Conservation (phyloP, 1,140 invertebrate species). For the Mesaphorura yosii region DNA sequence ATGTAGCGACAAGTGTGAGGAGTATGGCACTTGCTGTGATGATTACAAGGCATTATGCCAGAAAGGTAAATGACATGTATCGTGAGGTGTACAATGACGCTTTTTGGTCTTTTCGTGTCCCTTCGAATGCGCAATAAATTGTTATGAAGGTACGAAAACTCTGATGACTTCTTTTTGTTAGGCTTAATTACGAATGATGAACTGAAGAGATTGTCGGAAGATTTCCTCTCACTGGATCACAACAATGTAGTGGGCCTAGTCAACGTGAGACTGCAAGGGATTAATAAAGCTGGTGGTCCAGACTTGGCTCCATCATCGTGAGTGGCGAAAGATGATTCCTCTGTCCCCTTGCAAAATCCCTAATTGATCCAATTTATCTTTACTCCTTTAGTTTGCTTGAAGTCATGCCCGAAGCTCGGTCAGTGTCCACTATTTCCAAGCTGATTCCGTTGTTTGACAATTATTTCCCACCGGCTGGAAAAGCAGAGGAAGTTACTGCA, state of each 20-base stretch:
- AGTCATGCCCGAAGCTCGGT: constrained; percentile 16
- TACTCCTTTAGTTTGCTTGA: constrained; percentile 17
- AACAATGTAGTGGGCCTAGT: constrained; percentile 56
- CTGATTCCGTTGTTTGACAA: constrained; percentile 29
- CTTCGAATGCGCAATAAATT: not conserved
- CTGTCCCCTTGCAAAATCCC: no score
- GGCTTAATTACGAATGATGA: constrained; percentile 44
- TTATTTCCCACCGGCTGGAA: constrained; percentile 32
- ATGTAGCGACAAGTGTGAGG: not conserved
- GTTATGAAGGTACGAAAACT: not conserved
- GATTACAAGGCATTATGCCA: not conserved
- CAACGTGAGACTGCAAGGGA: constrained; percentile 56
- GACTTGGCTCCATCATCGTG: constrained; percentile 61
- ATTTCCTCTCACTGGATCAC: constrained; percentile 51
- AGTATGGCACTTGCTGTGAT: not conserved
- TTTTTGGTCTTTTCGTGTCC: not conserved
- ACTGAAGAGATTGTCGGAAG: constrained; percentile 54
- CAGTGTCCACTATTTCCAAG: constrained; percentile 16
- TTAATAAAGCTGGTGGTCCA: constrained; percentile 48
- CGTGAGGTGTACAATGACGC: not conserved
- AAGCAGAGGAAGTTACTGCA: constrained; percentile 37
- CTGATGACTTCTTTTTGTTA: not conserved
- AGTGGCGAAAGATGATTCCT: constrained; percentile 34
- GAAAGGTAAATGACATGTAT: not conserved
- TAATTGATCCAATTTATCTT: not conserved